These are phyloP conservation scores for Ophion slaviceki DNA, from an alignment of 2,888 invertebrate genomes.

Conservation along the genomic window DNA sequence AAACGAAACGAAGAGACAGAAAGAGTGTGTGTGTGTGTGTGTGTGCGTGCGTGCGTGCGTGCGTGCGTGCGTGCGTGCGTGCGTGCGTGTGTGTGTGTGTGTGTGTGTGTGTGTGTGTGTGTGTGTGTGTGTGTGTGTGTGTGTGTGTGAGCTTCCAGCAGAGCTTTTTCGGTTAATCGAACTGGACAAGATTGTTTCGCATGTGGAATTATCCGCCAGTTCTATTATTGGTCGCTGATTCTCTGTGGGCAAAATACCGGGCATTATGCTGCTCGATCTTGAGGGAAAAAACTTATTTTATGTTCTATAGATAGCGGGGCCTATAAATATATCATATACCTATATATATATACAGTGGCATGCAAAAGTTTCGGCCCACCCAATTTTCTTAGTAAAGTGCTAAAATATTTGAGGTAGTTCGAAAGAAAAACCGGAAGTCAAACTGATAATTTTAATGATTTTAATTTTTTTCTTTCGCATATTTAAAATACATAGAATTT, in stretches of 20 bases:
- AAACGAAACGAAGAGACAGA: neutral
- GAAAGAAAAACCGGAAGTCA: no score
- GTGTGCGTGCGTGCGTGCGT: no score
- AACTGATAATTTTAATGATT: no score
- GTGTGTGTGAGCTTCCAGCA: neutral
- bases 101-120: neutral
- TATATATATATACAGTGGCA: no score
- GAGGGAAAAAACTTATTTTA: neutral
- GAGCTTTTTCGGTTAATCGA: slow-evolving; percentile 32
- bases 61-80: no score
- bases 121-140: neutral
- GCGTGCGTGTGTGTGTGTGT: neutral
- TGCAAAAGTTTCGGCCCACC: no score
- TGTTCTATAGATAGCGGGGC: no score
- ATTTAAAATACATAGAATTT: no score
- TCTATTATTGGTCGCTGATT: slow-evolving; percentile 48
- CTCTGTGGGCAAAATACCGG: neutral
- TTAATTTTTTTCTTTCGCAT: no score
- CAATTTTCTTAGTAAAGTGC: no score
- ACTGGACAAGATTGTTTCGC: slow-evolving; percentile 59
- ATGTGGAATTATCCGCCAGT: slow-evolving; percentile 49
- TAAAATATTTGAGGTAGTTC: no score
- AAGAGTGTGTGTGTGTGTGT: neutral
- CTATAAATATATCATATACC: no score
- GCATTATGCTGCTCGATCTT: slow-evolving; percentile 3